Conservation (phyloP, 2,888 invertebrate species). For the Quadroppia sp. region DNA sequence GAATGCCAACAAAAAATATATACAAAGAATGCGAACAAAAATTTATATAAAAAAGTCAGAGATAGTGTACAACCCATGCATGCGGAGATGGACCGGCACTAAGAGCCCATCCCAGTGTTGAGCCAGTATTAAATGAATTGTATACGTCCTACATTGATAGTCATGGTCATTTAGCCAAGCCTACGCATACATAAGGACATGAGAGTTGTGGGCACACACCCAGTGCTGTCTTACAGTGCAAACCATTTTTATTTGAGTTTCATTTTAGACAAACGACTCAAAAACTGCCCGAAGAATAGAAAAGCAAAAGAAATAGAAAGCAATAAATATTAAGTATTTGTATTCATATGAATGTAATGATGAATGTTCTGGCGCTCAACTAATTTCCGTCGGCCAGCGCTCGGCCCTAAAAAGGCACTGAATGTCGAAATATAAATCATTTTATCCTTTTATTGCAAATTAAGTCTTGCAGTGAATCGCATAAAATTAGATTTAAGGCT, state of each 20-base stretch:
- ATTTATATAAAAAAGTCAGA: conserved; percentile 18
- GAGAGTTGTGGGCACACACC: conserved; percentile 32
- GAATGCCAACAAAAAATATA: conserved; percentile 13
- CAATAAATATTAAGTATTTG: background rate
- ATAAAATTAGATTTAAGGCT: background rate
- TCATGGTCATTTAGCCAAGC: conserved; percentile 39
- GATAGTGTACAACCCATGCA: conserved; percentile 30
- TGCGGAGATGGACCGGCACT: conserved; percentile 33
- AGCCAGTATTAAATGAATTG: conserved; percentile 26
- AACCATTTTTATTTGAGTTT: background rate
- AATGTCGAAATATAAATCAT: too few species aligned
- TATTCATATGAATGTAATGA: background rate
- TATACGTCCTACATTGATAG: conserved; percentile 35
- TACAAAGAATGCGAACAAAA: conserved; percentile 13
- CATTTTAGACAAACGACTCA: conserved; percentile 10
- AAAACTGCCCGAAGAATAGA: conserved; percentile 21
- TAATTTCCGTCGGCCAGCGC: too few species aligned
- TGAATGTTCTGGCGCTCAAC: too few species aligned
- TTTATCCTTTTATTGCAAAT: too few species aligned
- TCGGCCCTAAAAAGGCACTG: too few species aligned
- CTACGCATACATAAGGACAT: conserved; percentile 37
- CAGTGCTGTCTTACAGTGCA: conserved; percentile 5
- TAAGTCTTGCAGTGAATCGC: too few species aligned
- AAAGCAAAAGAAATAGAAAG: conserved; percentile 13
- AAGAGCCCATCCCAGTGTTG: conserved; percentile 23